Base-by-base conservation (phyloP, 2,113 vertebrate species). In the Eleginops maclovinus region DNA sequence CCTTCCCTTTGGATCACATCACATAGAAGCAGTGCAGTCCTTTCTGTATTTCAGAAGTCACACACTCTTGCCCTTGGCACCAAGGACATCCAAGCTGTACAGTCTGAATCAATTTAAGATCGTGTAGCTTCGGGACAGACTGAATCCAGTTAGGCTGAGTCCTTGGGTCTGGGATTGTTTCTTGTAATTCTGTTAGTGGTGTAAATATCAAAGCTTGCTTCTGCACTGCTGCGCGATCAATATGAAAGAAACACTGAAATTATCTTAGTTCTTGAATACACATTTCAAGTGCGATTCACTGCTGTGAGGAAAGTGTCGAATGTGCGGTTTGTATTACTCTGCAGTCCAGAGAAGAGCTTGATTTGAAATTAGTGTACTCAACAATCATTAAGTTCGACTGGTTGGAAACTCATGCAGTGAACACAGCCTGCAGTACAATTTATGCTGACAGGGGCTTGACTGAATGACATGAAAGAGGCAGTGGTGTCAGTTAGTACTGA, bases 1-100 rank as follows among this genome's bases (percentile, higher is more conserved):
- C 81, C 79, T n/a, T 89, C 88, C 76, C 80, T 70, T 87, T 74
- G 63, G 72, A 89, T 92, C 79, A 49, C 66, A 31, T 91, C 82
- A 83, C 55, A 55, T 2, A 40, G 63, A 36, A 73, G 71, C 76
- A 50, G 61, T 14, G 12, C 22, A 9, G 77, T 61, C 56, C 72
- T 83, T 78, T 78, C 67, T 26, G 59, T 24, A 24, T 78, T 76
- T 81, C 56, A 50, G 56, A 73, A 81, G 72, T 86, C 74, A 61
- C 63, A 79, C 67, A 71, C 53, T 60, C 67, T 85, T 85, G 87
- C 85, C 87, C 79, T 87, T 86, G 87, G 81, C 71, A 15, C 49
- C 87, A 78, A 87, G 60, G 72, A 79, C 79, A 14, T 60, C 49
- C 16, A 13, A 24, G 21, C 70, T 70, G 66, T 74, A 60, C 64